These are phyloP conservation scores for Drosophila pullipes DNA, from an alignment of 2,888 invertebrate species.

Conservation along the genomic window DNA sequence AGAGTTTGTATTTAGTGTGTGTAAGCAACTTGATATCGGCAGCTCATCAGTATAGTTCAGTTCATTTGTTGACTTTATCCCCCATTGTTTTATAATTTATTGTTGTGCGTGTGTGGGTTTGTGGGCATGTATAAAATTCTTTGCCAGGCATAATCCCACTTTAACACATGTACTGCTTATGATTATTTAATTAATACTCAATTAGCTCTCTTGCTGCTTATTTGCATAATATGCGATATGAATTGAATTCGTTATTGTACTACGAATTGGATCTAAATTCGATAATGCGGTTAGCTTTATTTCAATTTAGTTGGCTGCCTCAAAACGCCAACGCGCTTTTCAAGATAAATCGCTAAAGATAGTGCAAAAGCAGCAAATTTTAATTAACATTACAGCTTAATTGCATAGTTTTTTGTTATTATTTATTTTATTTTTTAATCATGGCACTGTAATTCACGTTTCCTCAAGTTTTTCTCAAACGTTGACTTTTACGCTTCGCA, in stretches of 20 bases:
- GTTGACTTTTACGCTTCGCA: slow-evolving; percentile 10
- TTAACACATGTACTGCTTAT: slow-evolving; percentile 53
- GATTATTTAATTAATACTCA: slow-evolving; percentile 72
- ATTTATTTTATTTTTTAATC: slow-evolving; percentile 1
- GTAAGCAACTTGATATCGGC: slow-evolving; percentile 31
- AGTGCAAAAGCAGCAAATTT: slow-evolving; percentile 51
- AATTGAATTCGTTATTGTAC: slow-evolving; percentile 52
- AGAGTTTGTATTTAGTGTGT: slow-evolving; percentile 3
- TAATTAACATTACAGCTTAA: slow-evolving; percentile 72
- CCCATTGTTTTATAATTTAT: slow-evolving; percentile 33
- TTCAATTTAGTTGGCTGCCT: slow-evolving; percentile 65
- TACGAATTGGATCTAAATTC: slow-evolving; percentile 53
- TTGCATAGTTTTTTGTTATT: slow-evolving; percentile 9
- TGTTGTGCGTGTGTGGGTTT: slow-evolving; percentile 5
- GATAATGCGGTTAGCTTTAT: slow-evolving; percentile 67
- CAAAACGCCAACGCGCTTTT: slow-evolving; percentile 24
- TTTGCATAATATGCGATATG: slow-evolving; percentile 72
- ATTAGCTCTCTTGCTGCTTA: slow-evolving; percentile 63
- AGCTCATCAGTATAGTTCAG: slow-evolving; percentile 31
- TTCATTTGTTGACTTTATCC: slow-evolving; percentile 60
- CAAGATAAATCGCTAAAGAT: slow-evolving; percentile 42
- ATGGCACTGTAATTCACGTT: slow-evolving; percentile 32
- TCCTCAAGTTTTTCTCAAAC: slow-evolving; percentile 17
- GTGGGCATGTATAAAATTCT: neutral
- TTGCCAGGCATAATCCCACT: slow-evolving; percentile 47